These are phyloP conservation scores for Lethenteron camtschaticum DNA, from an alignment of 2,113 vertebrate species.

Conservation along the genomic window DNA sequence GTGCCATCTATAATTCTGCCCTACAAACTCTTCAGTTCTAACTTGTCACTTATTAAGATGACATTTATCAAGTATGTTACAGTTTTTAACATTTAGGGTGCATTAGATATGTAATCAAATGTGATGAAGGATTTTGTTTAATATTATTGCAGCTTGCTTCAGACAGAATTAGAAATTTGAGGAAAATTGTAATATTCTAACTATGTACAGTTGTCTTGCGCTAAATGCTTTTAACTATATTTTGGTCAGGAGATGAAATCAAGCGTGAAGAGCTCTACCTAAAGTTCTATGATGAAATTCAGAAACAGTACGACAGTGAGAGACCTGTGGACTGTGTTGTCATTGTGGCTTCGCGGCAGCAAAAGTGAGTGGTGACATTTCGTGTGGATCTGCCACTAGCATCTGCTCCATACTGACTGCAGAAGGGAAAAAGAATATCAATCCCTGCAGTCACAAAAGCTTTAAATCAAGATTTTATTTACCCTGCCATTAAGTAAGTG, in stretches of 20 bases:
- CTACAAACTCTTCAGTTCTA: too few relatives aligned
- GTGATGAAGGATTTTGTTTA: too few relatives aligned
- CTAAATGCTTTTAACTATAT: too few relatives aligned
- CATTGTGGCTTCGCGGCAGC: slow-evolving; percentile 83
- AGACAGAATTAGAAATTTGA: too few relatives aligned
- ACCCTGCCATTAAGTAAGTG: background rate
- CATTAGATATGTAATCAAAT: too few relatives aligned
- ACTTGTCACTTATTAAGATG: too few relatives aligned
- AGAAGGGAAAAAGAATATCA: background rate
- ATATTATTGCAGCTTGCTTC: too few relatives aligned
- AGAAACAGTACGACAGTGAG: slow-evolving; percentile 60
- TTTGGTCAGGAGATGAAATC: background rate
- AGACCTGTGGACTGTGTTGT: slow-evolving; percentile 90
- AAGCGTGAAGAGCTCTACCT: slow-evolving; percentile 65
- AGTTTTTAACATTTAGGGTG: too few relatives aligned
- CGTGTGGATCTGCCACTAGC: background rate
- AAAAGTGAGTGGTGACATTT: slow-evolving; percentile 51
- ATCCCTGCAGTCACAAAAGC: background rate
- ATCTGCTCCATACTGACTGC: background rate
- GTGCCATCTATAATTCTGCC: too few relatives aligned
- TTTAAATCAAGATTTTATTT: background rate
- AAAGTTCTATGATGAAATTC: slow-evolving; percentile 87
- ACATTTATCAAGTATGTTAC: too few relatives aligned
- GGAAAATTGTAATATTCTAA: too few relatives aligned
- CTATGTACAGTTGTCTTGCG: too few relatives aligned